Conservation (phyloP, 2,113 vertebrate species). For the Atherinomorus stipes region DNA sequence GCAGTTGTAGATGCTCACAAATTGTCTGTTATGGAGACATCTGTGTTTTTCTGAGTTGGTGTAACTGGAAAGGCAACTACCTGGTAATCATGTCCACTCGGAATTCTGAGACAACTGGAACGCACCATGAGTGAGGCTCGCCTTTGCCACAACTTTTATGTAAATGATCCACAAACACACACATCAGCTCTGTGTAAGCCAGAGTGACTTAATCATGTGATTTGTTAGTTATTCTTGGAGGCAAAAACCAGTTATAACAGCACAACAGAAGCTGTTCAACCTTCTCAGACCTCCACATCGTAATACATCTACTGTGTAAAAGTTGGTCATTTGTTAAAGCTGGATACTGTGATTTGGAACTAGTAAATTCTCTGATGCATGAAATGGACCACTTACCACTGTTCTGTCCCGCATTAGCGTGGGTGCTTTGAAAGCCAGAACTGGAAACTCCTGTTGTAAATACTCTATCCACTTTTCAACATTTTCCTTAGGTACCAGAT, state of each 20-base stretch:
- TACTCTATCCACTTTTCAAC: conserved; percentile 87
- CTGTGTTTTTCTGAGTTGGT: no score
- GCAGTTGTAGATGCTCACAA: no score
- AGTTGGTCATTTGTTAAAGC: no score
- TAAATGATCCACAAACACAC: conserved; percentile 58
- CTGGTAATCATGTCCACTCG: no score
- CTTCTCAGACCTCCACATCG: conserved; percentile 76
- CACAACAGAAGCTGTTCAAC: conserved; percentile 71
- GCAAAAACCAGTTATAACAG: conserved; percentile 77
- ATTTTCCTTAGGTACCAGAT: conserved; percentile 92
- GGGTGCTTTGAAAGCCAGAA: conserved; percentile 90
- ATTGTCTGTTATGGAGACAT: no score
- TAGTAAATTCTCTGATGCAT: background rate
- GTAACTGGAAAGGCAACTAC: no score
- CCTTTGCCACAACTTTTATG: background rate
- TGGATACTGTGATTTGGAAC: background rate
- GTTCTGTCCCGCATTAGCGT: conserved; percentile 82
- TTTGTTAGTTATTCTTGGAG: conserved; percentile 71
- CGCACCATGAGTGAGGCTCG: no score
- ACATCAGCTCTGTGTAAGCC: conserved; percentile 6
- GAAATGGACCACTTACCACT: conserved; percentile 72
- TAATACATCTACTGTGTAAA: background rate
- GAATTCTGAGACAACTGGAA: no score
- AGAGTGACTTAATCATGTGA: conserved; percentile 31
- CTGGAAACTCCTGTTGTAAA: conserved; percentile 90